Percentiles rank a stretch among this genome's conserved stretches.
Conservation (phyloP, 1,140 invertebrate genomes). For the Batillaria attramentaria region DNA sequence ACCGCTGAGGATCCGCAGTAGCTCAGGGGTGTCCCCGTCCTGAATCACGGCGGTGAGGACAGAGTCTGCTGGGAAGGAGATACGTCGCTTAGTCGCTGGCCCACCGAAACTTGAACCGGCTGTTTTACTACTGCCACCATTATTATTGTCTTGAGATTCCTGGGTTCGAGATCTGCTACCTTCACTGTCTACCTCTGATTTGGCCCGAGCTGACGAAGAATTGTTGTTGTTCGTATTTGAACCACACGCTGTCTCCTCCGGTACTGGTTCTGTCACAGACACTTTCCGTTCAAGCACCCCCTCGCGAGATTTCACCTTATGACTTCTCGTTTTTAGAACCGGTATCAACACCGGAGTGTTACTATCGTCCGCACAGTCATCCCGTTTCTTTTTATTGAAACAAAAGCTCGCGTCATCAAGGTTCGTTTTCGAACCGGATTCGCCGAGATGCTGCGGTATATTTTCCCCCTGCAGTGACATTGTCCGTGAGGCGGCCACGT, state of each 20-base stretch:
- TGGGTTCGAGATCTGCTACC: not conserved
- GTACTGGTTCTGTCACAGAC: not conserved
- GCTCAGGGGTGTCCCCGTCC: conserved; percentile 61
- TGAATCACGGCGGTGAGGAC: conserved; percentile 63
- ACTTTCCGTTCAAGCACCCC: too few relatives aligned
- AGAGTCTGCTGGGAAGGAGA: conserved; percentile 63
- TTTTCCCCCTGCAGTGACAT: too few relatives aligned
- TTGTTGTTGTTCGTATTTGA: not conserved
- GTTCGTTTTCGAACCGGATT: not conserved
- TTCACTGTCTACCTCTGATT: not conserved
- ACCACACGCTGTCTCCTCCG: not conserved
- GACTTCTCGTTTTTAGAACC: not conserved
- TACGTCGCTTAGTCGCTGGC: conserved; percentile 42
- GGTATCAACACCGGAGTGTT: not conserved
- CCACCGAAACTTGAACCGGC: not conserved
- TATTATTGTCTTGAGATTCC: not conserved
- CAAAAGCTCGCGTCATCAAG: not conserved
- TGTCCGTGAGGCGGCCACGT: too few relatives aligned
- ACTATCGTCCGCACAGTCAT: not conserved
- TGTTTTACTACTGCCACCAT: too few relatives aligned
- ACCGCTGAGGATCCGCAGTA: conserved; percentile 50
- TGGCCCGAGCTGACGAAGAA: not conserved
- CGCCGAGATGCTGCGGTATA: not conserved
- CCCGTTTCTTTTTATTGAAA: too few relatives aligned
- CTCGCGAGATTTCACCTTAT: too few relatives aligned